Percentiles rank a stretch among this genome's conserved stretches.
Evolutionary conservation across 2,888 invertebrate species (phyloP).

Genomic region (Hypomecis punctinalis): DNA sequence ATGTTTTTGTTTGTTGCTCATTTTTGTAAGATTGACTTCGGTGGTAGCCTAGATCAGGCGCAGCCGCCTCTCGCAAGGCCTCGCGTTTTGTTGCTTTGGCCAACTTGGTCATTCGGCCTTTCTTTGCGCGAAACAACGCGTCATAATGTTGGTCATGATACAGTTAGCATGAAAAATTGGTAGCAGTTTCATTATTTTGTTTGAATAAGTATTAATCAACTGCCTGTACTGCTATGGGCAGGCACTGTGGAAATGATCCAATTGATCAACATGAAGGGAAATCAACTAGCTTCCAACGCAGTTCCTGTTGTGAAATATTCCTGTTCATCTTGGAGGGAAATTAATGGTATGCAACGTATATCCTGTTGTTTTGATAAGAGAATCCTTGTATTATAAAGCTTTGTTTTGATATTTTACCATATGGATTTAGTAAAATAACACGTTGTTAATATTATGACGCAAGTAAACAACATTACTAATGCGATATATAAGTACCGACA

Average conservation of each 20-base stretch:
- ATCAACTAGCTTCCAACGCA: not conserved
- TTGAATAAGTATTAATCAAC: not conserved
- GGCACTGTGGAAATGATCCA: not conserved
- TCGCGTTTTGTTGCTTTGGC: slow-evolving; percentile 58
- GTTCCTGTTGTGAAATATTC: not conserved
- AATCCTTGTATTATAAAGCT: no score
- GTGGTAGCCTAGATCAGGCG: slow-evolving; percentile 44
- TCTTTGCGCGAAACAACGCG: slow-evolving; percentile 54
- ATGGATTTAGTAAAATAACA: no score
- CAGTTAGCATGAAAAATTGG: not conserved
- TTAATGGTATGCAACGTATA: not conserved
- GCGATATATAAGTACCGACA: slow-evolving; percentile 1
- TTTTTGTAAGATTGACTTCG: slow-evolving; percentile 50
- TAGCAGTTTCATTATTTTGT: not conserved
- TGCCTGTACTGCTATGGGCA: not conserved
- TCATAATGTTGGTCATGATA: slow-evolving; percentile 39
- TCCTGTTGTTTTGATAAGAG: not conserved
- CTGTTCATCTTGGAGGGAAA: not conserved
- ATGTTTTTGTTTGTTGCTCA: slow-evolving; percentile 48
- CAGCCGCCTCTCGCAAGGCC: slow-evolving; percentile 61
- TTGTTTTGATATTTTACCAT: no score
- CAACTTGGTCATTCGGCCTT: slow-evolving; percentile 55
- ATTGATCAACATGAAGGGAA: not conserved
- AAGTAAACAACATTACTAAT: slow-evolving; percentile 26
- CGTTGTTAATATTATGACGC: not conserved